Evolutionary conservation across 2,888 invertebrate species (phyloP), one percentile per base, ranked within the genome.

Genomic region (Steinernema carpocapsae): DNA sequence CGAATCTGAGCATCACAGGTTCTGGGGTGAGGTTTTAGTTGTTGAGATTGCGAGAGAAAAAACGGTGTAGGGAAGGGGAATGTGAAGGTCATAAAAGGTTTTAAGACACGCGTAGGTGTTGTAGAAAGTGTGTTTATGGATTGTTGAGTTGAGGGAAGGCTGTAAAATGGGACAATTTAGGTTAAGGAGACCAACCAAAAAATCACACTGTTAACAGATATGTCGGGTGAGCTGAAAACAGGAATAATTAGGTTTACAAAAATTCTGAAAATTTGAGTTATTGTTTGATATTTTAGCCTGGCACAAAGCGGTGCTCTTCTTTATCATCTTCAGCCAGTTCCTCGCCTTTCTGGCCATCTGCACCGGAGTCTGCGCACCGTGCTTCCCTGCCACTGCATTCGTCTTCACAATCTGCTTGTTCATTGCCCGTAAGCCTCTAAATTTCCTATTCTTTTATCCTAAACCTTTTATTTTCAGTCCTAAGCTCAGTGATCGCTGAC

Each of bases 241-340:
- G n/a, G n/a, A n/a, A n/a, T n/a, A n/a, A n/a, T n/a, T n/a, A n/a
- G n/a, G n/a, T n/a, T n/a, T n/a, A n/a, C n/a, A n/a, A n/a, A n/a
- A n/a, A n/a, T n/a, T n/a, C n/a, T n/a, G n/a, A n/a, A n/a, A n/a
- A n/a, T n/a, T n/a, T n/a, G n/a, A n/a, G n/a, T n/a, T n/a, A n/a
- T n/a, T n/a, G n/a, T n/a, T n/a, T n/a, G n/a, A n/a, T n/a, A n/a
- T n/a, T n/a, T n/a, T 75, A 82, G 84, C 79, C 12, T 86, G 86
- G 86, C 85, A 86, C 77, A 86, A 86, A 75, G 82, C 82, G n/a
- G 81, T 86, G 48, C 83, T 86, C 59, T 85, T 85, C 79, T 85
- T 86, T 80, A 86, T 86, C 72, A 81, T 87, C 75, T 76, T 83
- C 56, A 84, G 84, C 4, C 79, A 83, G 70, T 76, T 84, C 52